phyloP scores from a whole-genome alignment of 2,797 vertebrate genomes.

The Decapterus maruadsi region DNA sequence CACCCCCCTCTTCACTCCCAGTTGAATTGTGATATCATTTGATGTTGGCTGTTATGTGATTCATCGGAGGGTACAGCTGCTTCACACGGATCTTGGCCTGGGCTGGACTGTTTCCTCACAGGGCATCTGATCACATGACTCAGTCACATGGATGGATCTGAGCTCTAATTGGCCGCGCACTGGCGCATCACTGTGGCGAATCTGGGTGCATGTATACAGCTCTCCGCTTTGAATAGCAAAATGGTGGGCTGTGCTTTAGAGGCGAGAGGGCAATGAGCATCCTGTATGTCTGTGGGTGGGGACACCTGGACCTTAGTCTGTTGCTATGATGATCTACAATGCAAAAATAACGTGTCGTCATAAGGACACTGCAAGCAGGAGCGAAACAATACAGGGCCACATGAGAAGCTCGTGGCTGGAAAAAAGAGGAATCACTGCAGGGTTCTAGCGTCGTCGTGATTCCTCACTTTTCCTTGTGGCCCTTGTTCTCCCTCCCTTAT shows the following conservation, averaged over 20 bases:
- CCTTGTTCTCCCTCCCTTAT: neutral
- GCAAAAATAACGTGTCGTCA: slow-evolving; percentile 46
- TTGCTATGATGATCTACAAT: slow-evolving; percentile 53
- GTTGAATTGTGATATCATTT: slow-evolving; percentile 69
- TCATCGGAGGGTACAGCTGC: slow-evolving; percentile 80
- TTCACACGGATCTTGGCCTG: slow-evolving; percentile 79
- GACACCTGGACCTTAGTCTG: slow-evolving; percentile 59
- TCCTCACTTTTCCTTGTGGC: slow-evolving; percentile 37
- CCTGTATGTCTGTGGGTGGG: slow-evolving; percentile 45
- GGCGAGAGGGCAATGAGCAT: slow-evolving; percentile 49
- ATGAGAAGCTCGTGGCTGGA: slow-evolving; percentile 44
- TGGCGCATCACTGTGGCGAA: slow-evolving; percentile 61
- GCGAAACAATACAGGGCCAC: slow-evolving; percentile 60
- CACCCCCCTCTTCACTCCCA: slow-evolving; percentile 49
- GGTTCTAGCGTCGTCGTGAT: neutral
- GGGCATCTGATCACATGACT: slow-evolving; percentile 79
- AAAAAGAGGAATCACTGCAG: slow-evolving; percentile 33
- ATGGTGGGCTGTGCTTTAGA: slow-evolving; percentile 51
- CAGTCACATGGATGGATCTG: slow-evolving; percentile 75
- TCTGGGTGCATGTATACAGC: slow-evolving; percentile 38
- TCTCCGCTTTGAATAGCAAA: slow-evolving; percentile 65
- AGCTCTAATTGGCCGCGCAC: slow-evolving; percentile 72
- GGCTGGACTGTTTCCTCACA: slow-evolving; percentile 77
- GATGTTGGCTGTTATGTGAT: slow-evolving; percentile 74
- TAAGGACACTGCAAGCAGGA: slow-evolving; percentile 49